Evolutionary conservation across 2,888 invertebrate species (phyloP).

Genomic region (Drosophila tripunctata): DNA sequence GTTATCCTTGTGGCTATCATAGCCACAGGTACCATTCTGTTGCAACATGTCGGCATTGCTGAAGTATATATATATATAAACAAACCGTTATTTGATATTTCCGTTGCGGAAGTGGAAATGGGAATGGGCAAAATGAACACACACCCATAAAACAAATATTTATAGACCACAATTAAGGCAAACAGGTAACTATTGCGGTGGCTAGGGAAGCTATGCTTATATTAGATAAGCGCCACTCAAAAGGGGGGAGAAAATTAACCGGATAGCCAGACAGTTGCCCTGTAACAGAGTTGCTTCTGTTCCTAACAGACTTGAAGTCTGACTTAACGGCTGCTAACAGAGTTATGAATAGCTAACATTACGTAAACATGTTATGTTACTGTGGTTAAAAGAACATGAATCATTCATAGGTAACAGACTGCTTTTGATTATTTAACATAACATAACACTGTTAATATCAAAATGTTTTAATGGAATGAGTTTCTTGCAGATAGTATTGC

Average conservation of each 20-base stretch:
- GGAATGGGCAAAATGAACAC: background rate
- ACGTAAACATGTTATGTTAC: no score
- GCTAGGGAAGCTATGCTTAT: conserved; percentile 16
- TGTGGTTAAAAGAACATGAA: no score
- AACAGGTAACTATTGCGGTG: conserved; percentile 34
- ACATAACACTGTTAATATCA: no score
- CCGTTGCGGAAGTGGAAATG: conserved; percentile 31
- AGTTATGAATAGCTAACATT: no score
- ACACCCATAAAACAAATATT: conserved; percentile 60
- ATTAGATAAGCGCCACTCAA: conserved; percentile 52
- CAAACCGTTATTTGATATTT: conserved; percentile 64
- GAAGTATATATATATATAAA: conserved; percentile 35
- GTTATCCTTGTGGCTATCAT: conserved; percentile 58
- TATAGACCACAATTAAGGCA: conserved; percentile 60
- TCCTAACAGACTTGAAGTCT: background rate
- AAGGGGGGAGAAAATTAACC: background rate
- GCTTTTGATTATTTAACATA: no score
- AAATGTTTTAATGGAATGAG: no score
- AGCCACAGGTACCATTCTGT: conserved; percentile 87
- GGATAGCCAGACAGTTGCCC: background rate
- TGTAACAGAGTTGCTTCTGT: background rate
- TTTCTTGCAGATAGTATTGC: no score
- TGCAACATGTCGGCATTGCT: conserved; percentile 84
- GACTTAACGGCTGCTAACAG: no score
- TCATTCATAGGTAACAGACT: no score